Base-by-base conservation (phyloP, 2,888 invertebrate genomes). In the Oasisia sp. region DNA sequence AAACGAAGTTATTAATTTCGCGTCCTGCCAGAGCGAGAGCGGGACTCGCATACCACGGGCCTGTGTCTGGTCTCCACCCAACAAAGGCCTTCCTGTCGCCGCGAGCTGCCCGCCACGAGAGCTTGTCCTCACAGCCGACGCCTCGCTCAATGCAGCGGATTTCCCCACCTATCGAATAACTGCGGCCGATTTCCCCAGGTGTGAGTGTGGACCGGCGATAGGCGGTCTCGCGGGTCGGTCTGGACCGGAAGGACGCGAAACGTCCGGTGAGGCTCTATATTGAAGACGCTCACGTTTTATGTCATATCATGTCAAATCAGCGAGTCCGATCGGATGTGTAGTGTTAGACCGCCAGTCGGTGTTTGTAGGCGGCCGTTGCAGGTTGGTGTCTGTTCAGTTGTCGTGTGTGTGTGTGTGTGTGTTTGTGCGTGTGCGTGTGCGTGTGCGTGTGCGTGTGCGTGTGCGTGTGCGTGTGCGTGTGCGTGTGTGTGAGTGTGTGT, bases 81-180 rank as follows among this genome's bases (percentile, higher is more conserved):
- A 74, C 74, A 74, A 74, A 74, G 74, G 74, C 74, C 74, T 74
- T 74, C 74, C 74, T 74, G 74, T 74, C n/a, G 74, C 74, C 27
- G 27, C 74, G 19, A 74, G 74, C 74, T n/a, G 7, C 19, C 27
- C 74, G 7, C 74, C 7, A 27, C 74, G 74, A 19, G 3, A 19
- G 74, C 19, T 19, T 5, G 5, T 19, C n/a, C 56, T n/a, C 7
- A 27, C 74, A 19, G 74, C 7, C 74, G 74, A 74, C 74, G 74
- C 74, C 74, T 74, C 74, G n/a, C 74, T 74, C 74, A 74, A 74
- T 74, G 74, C 27, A n/a, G 74, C 74, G 74, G 74, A 74, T 74
- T 74, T 74, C 74, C 74, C 19, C 74, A 74, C 27, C 27, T 74
- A 74, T 74, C 74, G 74, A 19, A 74, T 74, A 74, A 74, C 74